Evolutionary conservation across 2,797 vertebrate genomes (phyloP).

Genomic region (Sebastes flavidus): DNA sequence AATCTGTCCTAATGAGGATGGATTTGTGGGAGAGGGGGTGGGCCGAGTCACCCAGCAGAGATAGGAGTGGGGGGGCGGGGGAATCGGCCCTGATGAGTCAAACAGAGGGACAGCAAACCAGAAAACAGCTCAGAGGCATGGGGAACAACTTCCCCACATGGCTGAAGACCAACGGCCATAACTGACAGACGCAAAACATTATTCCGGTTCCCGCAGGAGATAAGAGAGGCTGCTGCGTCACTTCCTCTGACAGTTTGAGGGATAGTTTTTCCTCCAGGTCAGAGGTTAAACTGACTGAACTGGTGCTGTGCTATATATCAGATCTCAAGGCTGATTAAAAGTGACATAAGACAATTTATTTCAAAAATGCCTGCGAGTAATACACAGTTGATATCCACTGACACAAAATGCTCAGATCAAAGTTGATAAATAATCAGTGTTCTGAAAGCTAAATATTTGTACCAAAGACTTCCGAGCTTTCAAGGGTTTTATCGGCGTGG

Average conservation of each 20-base stretch:
- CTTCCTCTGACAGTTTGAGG: constrained; percentile 13
- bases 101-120: constrained; percentile 53
- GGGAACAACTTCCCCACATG: constrained; percentile 32
- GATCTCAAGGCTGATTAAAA: background rate
- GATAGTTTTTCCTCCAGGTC: constrained; percentile 10
- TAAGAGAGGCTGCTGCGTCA: background rate
- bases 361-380: background rate
- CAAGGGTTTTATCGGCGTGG: background rate
- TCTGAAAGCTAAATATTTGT: background rate
- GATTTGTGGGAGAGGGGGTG: background rate
- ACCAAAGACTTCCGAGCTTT: too few species aligned
- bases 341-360: background rate
- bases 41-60: constrained; percentile 13
- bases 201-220: background rate
- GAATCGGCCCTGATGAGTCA: constrained; percentile 39
- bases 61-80: background rate
- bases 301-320: background rate
- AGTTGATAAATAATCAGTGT: background rate
- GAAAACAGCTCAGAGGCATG: constrained; percentile 7
- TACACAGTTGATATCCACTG: background rate
- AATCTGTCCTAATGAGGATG: constrained; percentile 37
- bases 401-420: background rate
- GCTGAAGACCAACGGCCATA: constrained; percentile 17
- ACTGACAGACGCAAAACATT: constrained; percentile 24
- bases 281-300: constrained; percentile 6